Base-by-base conservation (phyloP, 2,888 invertebrate species). In the Phyto melanocephala region DNA sequence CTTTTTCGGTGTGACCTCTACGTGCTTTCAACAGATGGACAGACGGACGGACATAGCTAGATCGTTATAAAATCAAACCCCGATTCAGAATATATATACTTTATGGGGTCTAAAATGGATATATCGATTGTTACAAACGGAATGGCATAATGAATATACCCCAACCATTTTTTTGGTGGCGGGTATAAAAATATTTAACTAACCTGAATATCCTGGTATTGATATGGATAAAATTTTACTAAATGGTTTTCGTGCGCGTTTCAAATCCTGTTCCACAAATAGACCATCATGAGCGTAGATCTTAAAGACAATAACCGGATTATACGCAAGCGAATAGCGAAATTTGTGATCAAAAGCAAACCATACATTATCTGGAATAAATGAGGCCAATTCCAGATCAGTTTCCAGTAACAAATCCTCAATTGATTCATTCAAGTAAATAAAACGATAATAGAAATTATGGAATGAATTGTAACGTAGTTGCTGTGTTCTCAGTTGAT, bases 151-250 rank as follows among this genome's bases (percentile, higher is more conserved):
- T n/a, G n/a, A n/a, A n/a, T n/a, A n/a, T n/a, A n/a, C n/a, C n/a
- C n/a, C n/a, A n/a, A n/a, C n/a, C n/a, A n/a, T n/a, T n/a, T n/a
- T n/a, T n/a, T n/a, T n/a, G n/a, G n/a, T n/a, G n/a, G n/a, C n/a
- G n/a, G n/a, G n/a, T n/a, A n/a, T n/a, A n/a, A n/a, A n/a, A n/a
- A n/a, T n/a, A n/a, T n/a, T n/a, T n/a, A n/a, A 84, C 87, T 88
- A 35, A 89, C 88, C 86, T 0, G 91, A 90, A 84, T 90, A 93
- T 0, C 93, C 93, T 0, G 94, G 94, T 83, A 95, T 92, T 0
- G 93, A 92, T 13, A 95, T 90, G 67, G 94, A 94, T 6, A 94
- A 89, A 58, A 95, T 92, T 65, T 92, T 92, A 85, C 93, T 92
- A 45, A 85, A 84, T 11, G 88, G 85, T 70, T 86, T 83, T 82